A percentile compares a stretch with the other conserved stretches of the same genome.
Conservation (phyloP, 2,797 vertebrate species). For the Remorina albescens region DNA sequence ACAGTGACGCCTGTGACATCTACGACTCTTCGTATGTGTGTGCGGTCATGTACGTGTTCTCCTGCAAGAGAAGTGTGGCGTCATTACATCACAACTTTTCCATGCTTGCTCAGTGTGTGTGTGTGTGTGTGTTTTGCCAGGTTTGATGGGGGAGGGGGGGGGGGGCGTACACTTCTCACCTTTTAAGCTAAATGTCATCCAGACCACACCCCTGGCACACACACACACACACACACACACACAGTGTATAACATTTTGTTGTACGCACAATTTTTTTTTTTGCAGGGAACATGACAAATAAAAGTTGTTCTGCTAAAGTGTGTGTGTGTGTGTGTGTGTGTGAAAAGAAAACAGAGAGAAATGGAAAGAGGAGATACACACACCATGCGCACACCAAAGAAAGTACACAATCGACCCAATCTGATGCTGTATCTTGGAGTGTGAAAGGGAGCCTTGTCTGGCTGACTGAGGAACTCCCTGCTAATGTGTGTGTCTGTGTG, state of each 20-base stretch:
- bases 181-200: conserved; percentile 84
- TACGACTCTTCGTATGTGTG: conserved; percentile 17
- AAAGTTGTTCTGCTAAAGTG: conserved; percentile 41
- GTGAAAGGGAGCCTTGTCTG: conserved; percentile 83
- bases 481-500: conserved; percentile 53
- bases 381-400: conserved; percentile 24
- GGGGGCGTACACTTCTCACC: conserved; percentile 81
- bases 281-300: conserved; percentile 42
- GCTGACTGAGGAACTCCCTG: conserved; percentile 81
- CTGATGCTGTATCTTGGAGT: conserved; percentile 76
- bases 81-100: conserved; percentile 83
- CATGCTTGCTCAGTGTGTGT: conserved; percentile 69
- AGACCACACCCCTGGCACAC: conserved; percentile 71
- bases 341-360: conserved; percentile 48
- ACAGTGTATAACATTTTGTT: conserved; percentile 36
- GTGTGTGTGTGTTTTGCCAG: conserved; percentile 62
- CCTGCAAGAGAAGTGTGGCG: conserved; percentile 61
- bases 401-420: conserved; percentile 66
- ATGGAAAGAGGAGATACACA: conserved; percentile 49
- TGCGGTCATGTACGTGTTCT: conserved; percentile 57
- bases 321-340: conserved; percentile 48
- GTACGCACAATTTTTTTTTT: conserved; percentile 22
- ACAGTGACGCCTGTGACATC: conserved; percentile 45
- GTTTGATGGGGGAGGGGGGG: conserved; percentile 39
- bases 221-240: conserved; percentile 13